These are phyloP conservation scores for Lycopodina hypogea DNA, from an alignment of 37 sponge, comb jelly and placozoan species.

Conservation along the genomic window DNA sequence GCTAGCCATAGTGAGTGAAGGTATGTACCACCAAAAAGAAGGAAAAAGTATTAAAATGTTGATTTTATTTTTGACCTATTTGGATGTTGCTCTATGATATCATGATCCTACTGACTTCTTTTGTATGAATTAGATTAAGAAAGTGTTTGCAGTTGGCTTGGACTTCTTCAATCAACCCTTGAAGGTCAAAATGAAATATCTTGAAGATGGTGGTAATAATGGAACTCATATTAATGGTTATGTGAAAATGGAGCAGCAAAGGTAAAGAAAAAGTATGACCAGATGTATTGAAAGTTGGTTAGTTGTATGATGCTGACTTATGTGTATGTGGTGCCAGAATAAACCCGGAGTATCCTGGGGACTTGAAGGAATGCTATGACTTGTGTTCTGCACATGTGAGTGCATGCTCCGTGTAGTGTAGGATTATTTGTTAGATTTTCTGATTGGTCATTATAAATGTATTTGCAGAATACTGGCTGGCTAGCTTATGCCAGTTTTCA, in stretches of 20 bases:
- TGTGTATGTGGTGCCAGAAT: too few relatives aligned
- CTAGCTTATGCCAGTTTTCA: too few relatives aligned
- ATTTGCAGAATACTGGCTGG: too few relatives aligned
- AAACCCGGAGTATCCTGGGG: constrained; percentile 47
- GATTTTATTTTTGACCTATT: too few relatives aligned
- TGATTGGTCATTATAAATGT: too few relatives aligned
- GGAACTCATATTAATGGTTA: constrained; percentile 60
- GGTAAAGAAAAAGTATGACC: constrained; percentile 10
- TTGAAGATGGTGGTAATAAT: background rate
- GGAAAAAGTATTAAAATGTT: too few relatives aligned
- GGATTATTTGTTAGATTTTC: background rate
- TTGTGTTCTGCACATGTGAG: background rate
- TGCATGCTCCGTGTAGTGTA: background rate
- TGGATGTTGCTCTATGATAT: too few relatives aligned
- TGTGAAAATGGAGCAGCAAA: constrained; percentile 50
- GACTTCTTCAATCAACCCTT: constrained; percentile 44
- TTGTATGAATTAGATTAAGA: constrained; percentile 24
- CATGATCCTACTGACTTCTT: too few relatives aligned
- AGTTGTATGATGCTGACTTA: too few relatives aligned
- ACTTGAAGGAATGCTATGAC: constrained; percentile 66
- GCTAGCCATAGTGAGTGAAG: too few relatives aligned
- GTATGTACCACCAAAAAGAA: too few relatives aligned
- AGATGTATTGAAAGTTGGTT: too few relatives aligned
- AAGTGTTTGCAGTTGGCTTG: constrained; percentile 2
- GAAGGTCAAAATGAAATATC: constrained; percentile 16